These are phyloP conservation scores for Leptodactylus fallax DNA, from an alignment of 2,797 vertebrate genomes.

Conservation along the genomic window DNA sequence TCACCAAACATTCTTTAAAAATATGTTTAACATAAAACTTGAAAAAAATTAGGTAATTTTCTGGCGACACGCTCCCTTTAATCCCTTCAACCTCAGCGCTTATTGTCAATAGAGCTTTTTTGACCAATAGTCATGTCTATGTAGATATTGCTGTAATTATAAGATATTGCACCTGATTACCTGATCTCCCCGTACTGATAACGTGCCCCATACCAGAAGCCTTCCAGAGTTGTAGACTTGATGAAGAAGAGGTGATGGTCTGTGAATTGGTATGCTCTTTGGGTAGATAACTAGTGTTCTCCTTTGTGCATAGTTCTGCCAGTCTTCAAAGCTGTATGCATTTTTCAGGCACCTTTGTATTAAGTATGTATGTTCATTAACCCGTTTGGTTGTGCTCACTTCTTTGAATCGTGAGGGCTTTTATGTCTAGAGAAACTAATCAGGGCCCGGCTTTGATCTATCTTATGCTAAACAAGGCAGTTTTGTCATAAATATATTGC, in stretches of 20 bases:
- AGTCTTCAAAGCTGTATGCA: conserved; percentile 39
- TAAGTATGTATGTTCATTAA: conserved; percentile 41
- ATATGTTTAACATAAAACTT: no score
- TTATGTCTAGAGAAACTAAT: conserved; percentile 27
- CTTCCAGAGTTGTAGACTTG: neutral
- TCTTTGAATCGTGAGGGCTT: conserved; percentile 22
- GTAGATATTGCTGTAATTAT: neutral
- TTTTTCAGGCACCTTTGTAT: conserved; percentile 34
- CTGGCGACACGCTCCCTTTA: no score
- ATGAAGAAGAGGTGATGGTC: conserved; percentile 1
- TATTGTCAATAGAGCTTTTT: neutral
- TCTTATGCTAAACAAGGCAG: conserved; percentile 1
- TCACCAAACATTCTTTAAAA: no score
- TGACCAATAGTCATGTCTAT: neutral
- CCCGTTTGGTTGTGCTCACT: conserved; percentile 5
- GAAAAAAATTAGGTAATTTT: no score
- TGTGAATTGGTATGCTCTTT: conserved; percentile 16
- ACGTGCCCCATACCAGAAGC: neutral
- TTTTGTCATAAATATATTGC: conserved; percentile 12
- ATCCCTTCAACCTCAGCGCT: no score
- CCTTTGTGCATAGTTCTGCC: conserved; percentile 7
- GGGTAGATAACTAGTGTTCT: conserved; percentile 4
- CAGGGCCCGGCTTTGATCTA: conserved; percentile 5
- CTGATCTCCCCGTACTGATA: neutral
- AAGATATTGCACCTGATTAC: neutral